Percentiles rank a stretch among this genome's conserved stretches.
phyloP scores from a whole-genome alignment of 2,797 vertebrate genomes.

The Aplochiton taeniatus region DNA sequence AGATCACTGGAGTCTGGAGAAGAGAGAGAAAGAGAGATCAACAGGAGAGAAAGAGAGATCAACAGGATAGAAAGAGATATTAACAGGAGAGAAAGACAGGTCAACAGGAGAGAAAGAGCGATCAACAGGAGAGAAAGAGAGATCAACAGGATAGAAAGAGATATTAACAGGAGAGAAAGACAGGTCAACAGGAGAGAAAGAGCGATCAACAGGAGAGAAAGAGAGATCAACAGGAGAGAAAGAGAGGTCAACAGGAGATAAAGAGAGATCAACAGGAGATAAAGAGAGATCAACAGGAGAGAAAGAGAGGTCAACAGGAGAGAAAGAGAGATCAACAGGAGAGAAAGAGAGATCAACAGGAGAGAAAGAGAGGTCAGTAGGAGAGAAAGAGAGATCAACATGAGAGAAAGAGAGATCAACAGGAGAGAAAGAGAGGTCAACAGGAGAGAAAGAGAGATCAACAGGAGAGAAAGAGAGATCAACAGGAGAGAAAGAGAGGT shows the following conservation, averaged over 20 bases:
- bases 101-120: no score
- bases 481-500: background rate
- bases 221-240: background rate
- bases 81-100: no score
- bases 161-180: background rate
- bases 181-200: no score
- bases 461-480: background rate
- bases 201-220: background rate
- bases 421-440: background rate
- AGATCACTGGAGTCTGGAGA: slow-evolving; percentile 83
- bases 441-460: background rate
- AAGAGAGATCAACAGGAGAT: no score
- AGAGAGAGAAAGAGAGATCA: background rate
- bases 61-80: background rate
- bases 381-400: background rate
- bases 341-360: background rate
- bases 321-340: background rate
- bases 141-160: background rate
- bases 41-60: background rate
- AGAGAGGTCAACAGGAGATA: no score
- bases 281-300: no score
- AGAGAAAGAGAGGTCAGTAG: background rate
- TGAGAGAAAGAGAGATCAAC: background rate
- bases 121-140: background rate
- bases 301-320: no score